Evolutionary conservation across 2,113 vertebrate species (phyloP).

Genomic region (Datnioides undecimradiatus): DNA sequence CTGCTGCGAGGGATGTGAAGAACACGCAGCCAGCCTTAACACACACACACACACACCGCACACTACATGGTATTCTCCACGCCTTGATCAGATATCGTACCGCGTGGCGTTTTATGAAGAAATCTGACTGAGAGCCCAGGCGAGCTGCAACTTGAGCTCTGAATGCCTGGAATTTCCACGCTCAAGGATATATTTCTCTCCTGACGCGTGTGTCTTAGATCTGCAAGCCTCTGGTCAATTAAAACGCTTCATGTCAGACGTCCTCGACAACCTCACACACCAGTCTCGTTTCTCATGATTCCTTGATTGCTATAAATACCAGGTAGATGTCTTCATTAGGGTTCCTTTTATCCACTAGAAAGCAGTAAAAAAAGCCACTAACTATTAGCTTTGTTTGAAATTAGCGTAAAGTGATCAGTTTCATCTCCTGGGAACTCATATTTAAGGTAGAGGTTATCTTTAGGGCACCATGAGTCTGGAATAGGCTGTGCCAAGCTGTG

Average conservation of each 20-base stretch:
- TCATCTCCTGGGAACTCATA: conserved; percentile 65
- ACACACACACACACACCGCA: conserved; percentile 47
- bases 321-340: conserved; percentile 72
- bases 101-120: conserved; percentile 78
- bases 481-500: conserved; percentile 34
- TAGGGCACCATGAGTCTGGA: conserved; percentile 24
- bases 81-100: conserved; percentile 77
- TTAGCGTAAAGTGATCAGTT: conserved; percentile 65
- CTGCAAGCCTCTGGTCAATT: conserved; percentile 68
- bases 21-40: conserved; percentile 44
- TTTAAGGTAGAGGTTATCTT: conserved; percentile 53
- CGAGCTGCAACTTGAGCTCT: conserved; percentile 89
- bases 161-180: conserved; percentile 93
- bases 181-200: conserved; percentile 81
- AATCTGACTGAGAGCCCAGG: conserved; percentile 79
- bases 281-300: conserved; percentile 63
- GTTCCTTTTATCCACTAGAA: conserved; percentile 62
- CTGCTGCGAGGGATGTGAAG: conserved; percentile 22
- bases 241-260: conserved; percentile 70
- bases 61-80: conserved; percentile 52
- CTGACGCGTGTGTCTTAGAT: conserved; percentile 75
- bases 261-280: conserved; percentile 58
- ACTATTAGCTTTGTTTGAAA: conserved; percentile 70
- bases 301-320: conserved; percentile 71
- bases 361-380: conserved; percentile 69